These are phyloP conservation scores for Hypsopygia costalis DNA, from an alignment of 2,888 invertebrate genomes.

Conservation along the genomic window DNA sequence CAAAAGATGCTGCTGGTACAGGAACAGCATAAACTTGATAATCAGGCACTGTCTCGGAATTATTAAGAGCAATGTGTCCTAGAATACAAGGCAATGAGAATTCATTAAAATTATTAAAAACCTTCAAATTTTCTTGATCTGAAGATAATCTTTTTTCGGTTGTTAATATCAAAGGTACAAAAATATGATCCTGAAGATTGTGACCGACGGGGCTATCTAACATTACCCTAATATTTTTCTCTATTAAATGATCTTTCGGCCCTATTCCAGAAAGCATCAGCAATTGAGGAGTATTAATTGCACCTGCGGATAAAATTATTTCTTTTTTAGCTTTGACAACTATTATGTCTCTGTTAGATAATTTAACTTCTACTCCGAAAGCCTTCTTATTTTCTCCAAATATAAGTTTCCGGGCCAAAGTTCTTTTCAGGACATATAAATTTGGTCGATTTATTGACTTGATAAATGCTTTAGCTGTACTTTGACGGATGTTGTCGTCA, in stretches of 20 bases:
- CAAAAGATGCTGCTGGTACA: conserved; percentile 24
- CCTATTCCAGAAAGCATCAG: too few species aligned
- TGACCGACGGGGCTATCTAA: conserved; percentile 49
- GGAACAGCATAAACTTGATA: conserved; percentile 33
- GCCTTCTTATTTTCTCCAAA: too few species aligned
- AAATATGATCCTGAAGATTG: conserved; percentile 44
- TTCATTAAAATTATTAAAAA: conserved; percentile 27
- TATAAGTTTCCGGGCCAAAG: too few species aligned
- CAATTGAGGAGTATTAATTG: too few species aligned
- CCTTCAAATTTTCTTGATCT: conserved; percentile 21
- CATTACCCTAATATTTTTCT: too few species aligned
- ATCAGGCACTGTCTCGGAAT: too few species aligned
- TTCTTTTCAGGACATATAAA: too few species aligned
- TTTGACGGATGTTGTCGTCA: conserved; percentile 29
- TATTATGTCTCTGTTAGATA: conserved; percentile 22
- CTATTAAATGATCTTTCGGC: too few species aligned
- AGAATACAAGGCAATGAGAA: conserved; percentile 36
- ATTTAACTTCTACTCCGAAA: conserved; percentile 31
- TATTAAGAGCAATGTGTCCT: conserved; percentile 38
- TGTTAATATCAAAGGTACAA: conserved; percentile 32
- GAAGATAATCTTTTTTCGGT: too few species aligned
- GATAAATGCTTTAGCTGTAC: conserved; percentile 28
- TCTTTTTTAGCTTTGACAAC: too few species aligned
- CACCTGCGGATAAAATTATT: too few species aligned
- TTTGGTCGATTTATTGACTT: too few species aligned